These are phyloP conservation scores for Ernsta delagoae DNA, from an alignment of 2,888 invertebrate species.

Conservation along the genomic window DNA sequence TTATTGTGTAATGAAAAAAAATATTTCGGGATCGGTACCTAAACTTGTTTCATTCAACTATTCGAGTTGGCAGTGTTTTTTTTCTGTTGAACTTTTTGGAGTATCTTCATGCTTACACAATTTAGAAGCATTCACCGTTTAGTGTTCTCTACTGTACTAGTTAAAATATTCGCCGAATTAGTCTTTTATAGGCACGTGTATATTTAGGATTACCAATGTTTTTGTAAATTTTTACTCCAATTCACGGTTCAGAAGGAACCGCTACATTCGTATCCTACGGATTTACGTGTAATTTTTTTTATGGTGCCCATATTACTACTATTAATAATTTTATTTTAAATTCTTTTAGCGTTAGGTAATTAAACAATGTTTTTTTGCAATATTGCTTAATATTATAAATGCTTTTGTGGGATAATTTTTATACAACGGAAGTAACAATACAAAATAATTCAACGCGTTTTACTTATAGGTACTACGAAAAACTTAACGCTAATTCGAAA, in stretches of 20 bases:
- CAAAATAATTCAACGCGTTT: background rate
- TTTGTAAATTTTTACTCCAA: slow-evolving; percentile 41
- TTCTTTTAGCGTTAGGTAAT: background rate
- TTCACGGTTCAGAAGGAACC: background rate
- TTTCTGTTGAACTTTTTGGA: background rate
- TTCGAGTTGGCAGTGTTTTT: slow-evolving; percentile 9
- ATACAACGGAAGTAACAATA: background rate
- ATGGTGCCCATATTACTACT: background rate
- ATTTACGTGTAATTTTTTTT: background rate
- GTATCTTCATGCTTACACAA: slow-evolving; percentile 4
- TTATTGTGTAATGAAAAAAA: slow-evolving; percentile 6
- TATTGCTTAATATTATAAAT: too few species aligned
- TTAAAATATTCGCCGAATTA: slow-evolving; percentile 77
- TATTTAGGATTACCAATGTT: slow-evolving; percentile 38
- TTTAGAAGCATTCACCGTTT: slow-evolving; percentile 59
- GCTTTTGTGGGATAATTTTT: too few species aligned
- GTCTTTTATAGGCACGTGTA: slow-evolving; percentile 66
- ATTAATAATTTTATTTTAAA: background rate
- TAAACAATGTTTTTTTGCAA: background rate
- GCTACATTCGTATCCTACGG: background rate
- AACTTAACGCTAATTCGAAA: background rate
- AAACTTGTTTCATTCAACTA: slow-evolving; percentile 2
- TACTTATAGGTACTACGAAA: background rate
- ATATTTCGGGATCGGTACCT: slow-evolving; percentile 25
- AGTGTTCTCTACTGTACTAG: slow-evolving; percentile 71